Conservation (phyloP, 2,888 invertebrate genomes). For the Megaustenia siamemsis region DNA sequence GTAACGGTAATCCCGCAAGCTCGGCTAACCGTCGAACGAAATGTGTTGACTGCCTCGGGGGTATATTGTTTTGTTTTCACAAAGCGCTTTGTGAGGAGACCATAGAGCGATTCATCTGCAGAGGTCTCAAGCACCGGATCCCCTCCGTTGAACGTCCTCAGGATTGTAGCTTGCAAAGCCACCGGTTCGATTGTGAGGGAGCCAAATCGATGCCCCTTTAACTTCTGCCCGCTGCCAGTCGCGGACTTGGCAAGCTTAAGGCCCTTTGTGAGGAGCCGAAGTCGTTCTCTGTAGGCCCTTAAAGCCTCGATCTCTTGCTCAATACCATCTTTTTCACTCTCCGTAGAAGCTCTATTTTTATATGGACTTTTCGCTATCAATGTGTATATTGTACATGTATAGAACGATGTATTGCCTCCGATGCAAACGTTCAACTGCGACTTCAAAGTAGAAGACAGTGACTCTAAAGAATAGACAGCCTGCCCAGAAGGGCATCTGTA, state of each 20-base stretch:
- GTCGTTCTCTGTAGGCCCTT: no score
- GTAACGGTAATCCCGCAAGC: not conserved
- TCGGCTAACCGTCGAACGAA: not conserved
- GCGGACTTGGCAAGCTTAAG: no score
- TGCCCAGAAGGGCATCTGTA: not conserved
- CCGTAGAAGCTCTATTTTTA: no score
- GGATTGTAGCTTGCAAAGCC: not conserved
- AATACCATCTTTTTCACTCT: no score
- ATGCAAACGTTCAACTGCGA: not conserved
- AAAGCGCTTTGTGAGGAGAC: not conserved
- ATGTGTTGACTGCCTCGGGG: not conserved
- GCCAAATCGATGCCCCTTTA: not conserved
- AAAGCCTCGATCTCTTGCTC: no score
- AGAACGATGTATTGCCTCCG: not conserved
- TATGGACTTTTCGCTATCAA: no score
- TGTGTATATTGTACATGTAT: no score
- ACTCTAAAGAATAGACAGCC: not conserved
- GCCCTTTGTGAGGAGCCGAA: no score
- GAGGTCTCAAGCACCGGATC: not conserved
- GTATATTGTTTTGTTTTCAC: conserved; percentile 10
- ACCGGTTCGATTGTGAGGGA: not conserved
- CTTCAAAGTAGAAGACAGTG: not conserved
- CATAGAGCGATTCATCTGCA: not conserved
- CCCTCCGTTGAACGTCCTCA: not conserved
- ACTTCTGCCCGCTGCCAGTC: not conserved